Base-by-base conservation (phyloP, 30 jellyfish, hydroid and myxozoan genomes). In the Turritopsis rubra region DNA sequence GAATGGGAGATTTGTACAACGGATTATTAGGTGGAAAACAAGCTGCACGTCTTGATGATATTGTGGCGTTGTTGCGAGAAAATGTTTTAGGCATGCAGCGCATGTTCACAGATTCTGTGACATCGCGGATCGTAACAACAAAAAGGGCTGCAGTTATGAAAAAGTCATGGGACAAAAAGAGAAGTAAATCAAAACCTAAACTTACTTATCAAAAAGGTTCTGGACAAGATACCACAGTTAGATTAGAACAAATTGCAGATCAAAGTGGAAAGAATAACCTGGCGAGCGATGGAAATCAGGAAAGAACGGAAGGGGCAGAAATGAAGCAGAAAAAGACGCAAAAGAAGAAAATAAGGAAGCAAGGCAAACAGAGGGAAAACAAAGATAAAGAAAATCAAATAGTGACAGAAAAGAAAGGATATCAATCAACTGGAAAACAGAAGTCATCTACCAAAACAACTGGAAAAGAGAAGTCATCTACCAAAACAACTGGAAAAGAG, bases 91-190 rank as follows among this genome's bases (percentile, higher is more conserved):
- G 87, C 22, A 81, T 81, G 66, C 87, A 81, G 72, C 70, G 87
- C 60, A 81, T 66, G 17, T 81, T 52, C 65, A 79, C 82, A 5
- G 87, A 54, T 54, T 74, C 70, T 26, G 70, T 21, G 30, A 81
- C 79, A 53, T 65, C 78, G 21, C 28, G 54, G 16, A 65, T 24
- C 29, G 30, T 24, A 68, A 81, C 21, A 25, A 65, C 60, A 68
- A 54, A 25, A 29, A 22, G 81, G 25, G 68, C 23, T 1, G n/a
- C 52, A 53, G 68, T 81, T n/a, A 66, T 66, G 29, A 74, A 53
- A 81, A 81, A 81, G 87, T 18, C 78, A 1, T 81, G 87, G 83
- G 87, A 81, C 82, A 81, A 81, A 54, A 81, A 81, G 65, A 77
- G 87, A 53, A 81, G 68, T 22, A 74, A 74, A 81, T 54, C 76